These are phyloP conservation scores for Hydraecia micacea DNA, from an alignment of 2,888 invertebrate genomes.

Conservation along the genomic window DNA sequence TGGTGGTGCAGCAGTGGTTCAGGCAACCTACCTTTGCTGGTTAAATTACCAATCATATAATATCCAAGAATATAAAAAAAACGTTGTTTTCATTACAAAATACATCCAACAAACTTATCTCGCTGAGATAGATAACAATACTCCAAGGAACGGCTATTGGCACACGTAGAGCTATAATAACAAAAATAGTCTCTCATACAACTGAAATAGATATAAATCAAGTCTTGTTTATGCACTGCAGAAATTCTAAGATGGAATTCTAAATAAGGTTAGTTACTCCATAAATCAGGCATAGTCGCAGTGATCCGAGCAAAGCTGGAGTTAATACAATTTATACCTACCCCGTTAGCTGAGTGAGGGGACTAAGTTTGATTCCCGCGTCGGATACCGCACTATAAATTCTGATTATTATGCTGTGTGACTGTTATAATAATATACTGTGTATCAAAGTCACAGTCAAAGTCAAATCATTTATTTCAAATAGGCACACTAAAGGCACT, in stretches of 20 bases:
- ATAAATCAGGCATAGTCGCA: conserved; percentile 45
- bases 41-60: neutral
- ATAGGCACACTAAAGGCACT: too few relatives aligned
- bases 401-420: neutral
- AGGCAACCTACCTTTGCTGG: neutral
- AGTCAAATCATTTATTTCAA: too few relatives aligned
- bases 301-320: conserved; percentile 27
- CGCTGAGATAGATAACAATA: neutral
- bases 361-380: conserved; percentile 26
- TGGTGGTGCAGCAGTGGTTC: too few relatives aligned
- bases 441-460: too few relatives aligned
- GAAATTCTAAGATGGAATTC: conserved; percentile 42
- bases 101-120: neutral
- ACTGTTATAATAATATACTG: neutral
- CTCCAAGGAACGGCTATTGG: neutral
- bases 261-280: conserved; percentile 45
- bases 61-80: neutral
- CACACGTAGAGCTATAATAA: conserved; percentile 4
- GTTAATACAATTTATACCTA: conserved; percentile 47
- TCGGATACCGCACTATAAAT: conserved; percentile 9
- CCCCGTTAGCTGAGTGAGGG: conserved; percentile 13
- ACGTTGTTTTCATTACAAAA: neutral
- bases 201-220: conserved; percentile 21
- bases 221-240: conserved; percentile 40
- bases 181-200: neutral